Base-by-base conservation (phyloP, 2,797 vertebrate genomes). In the Sitta carolinensis region DNA sequence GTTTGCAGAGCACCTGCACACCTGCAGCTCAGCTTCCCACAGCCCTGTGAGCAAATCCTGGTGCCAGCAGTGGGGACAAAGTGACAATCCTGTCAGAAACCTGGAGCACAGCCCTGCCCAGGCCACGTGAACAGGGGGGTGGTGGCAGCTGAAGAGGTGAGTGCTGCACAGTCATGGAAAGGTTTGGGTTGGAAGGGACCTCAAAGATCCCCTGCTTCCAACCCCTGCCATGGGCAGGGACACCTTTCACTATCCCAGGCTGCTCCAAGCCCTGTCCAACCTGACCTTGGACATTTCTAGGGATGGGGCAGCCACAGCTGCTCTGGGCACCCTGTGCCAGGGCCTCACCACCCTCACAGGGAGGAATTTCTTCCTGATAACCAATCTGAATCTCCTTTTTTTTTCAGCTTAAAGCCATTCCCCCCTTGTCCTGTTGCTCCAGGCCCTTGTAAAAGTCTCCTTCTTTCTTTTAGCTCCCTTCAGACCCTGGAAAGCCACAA, bases 171-270 rank as follows among this genome's bases (percentile, higher is more conserved):
- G 17, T 3, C 51, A 72, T 27, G 18, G 52, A 21, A n/a, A 26
- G 30, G 10, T n/a, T 70, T 70, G 51, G 50, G 30, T 43, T 70
- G 30, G 67, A 70, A 54, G 68, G 13, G 30, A 55, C 17, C 30
- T 70, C 13, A 27, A 55, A 70, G 51, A 42, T 42, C 22, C 15
- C 51, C n/a, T 4, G 3, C 54, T 42, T 30, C 68, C 43, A 14
- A 5, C 17, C 3, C 30, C 13, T 70, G 51, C 38, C 38, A 16
- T 43, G 38, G 8, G 16, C 43, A 47, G 12, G 29, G 19, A 27
- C 63, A 58, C 9, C 16, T 40, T 3, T 12, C 19, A 25, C 16
- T 3, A 6, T 1, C 6, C 43, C 63, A 58, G 43, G 12, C 1
- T 22, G 76, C 52, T 67, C 52, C 50, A 21, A 66, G n/a, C 11